These are phyloP conservation scores for Scaptomyza montana DNA, from an alignment of 1,140 invertebrate species.

Conservation along the genomic window DNA sequence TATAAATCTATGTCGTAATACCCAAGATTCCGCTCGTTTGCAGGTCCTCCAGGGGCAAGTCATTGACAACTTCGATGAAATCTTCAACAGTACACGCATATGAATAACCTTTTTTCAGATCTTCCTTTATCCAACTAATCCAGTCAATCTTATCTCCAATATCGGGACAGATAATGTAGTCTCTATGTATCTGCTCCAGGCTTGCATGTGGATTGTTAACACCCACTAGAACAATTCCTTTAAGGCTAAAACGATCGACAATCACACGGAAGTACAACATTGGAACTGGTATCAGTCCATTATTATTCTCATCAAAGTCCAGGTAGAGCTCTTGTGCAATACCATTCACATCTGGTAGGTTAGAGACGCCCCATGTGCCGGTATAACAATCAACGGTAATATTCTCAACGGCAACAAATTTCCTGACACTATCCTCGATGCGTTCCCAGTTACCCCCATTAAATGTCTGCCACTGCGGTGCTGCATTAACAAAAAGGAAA, in stretches of 20 bases:
- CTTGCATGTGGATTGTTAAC: conserved; percentile 86
- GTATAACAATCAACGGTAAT: conserved; percentile 85
- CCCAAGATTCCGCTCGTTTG: conserved; percentile 62
- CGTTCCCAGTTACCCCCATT: conserved; percentile 87
- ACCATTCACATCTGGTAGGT: conserved; percentile 84
- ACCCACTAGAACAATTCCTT: conserved; percentile 85
- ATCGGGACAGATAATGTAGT: conserved; percentile 85
- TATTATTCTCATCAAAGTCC: conserved; percentile 80
- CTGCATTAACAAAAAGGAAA: conserved; percentile 87
- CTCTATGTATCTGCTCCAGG: conserved; percentile 65
- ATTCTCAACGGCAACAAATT: conserved; percentile 73
- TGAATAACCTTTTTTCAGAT: conserved; percentile 86
- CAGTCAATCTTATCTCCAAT: conserved; percentile 84
- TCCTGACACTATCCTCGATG: conserved; percentile 84
- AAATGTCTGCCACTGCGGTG: conserved; percentile 87
- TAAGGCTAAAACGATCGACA: conserved; percentile 83
- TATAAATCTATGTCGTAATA: conserved; percentile 9
- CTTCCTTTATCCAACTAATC: conserved; percentile 84
- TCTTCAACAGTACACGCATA: conserved; percentile 88
- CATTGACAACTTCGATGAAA: conserved; percentile 85
- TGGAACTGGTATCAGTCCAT: conserved; percentile 85
- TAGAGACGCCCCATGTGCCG: conserved; percentile 85
- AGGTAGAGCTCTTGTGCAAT: conserved; percentile 84
- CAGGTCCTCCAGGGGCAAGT: conserved; percentile 71
- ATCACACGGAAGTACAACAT: conserved; percentile 86